A percentile compares a stretch with the other conserved stretches of the same genome.
Conservation (phyloP, 2,797 vertebrate species). For the Podarcis lilfordi region DNA sequence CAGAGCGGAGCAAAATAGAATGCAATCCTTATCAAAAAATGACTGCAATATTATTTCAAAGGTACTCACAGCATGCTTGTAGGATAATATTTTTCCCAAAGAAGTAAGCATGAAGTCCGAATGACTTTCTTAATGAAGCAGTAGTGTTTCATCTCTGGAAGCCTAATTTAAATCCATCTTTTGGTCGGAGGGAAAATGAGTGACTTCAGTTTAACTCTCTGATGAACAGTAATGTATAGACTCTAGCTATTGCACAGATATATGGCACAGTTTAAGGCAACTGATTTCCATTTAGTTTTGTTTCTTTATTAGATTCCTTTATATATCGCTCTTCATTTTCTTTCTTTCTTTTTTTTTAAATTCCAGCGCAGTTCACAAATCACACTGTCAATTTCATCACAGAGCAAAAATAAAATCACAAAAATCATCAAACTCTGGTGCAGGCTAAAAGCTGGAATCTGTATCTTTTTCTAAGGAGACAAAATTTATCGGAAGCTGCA, state of each 20-base stretch:
- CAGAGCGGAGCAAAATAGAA: slow-evolving; percentile 47
- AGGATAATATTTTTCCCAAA: slow-evolving; percentile 62
- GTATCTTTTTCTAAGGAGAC: too few species aligned
- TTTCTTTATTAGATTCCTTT: too few species aligned
- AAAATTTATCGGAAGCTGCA: too few species aligned
- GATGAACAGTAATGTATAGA: slow-evolving; percentile 33
- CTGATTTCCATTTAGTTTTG: background rate
- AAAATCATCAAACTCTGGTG: too few species aligned
- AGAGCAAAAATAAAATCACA: too few species aligned
- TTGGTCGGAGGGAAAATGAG: slow-evolving; percentile 57
- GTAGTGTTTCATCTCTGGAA: slow-evolving; percentile 57
- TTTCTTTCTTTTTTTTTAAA: too few species aligned
- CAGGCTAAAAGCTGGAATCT: too few species aligned
- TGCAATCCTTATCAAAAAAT: slow-evolving; percentile 61
- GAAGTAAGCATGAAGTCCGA: slow-evolving; percentile 58
- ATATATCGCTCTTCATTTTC: too few species aligned
- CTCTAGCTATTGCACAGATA: slow-evolving; percentile 14
- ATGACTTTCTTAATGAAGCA: slow-evolving; percentile 56
- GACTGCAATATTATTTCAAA: slow-evolving; percentile 69
- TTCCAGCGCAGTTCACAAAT: too few species aligned
- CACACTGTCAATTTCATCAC: too few species aligned
- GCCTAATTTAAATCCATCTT: slow-evolving; percentile 60
- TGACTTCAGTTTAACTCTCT: slow-evolving; percentile 53
- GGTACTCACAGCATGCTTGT: slow-evolving; percentile 56
- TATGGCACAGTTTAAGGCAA: slow-evolving; percentile 31